phyloP scores from a whole-genome alignment of 2,113 vertebrate species.

The Thunnus thynnus region DNA sequence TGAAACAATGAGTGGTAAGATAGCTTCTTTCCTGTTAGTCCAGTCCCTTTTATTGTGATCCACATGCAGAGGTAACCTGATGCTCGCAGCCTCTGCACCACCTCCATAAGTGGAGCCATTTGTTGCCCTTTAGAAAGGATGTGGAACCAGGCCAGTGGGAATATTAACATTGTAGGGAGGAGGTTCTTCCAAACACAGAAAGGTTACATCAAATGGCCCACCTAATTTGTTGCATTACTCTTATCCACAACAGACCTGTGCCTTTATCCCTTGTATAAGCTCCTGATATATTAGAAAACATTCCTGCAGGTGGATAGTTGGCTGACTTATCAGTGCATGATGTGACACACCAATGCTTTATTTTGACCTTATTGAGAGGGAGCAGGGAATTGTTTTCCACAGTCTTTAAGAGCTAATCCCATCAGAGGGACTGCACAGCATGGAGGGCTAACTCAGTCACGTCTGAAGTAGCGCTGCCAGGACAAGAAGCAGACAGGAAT shows the following conservation, averaged over 20 bases:
- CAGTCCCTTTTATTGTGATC: constrained; percentile 50
- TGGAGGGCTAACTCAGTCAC: constrained; percentile 70
- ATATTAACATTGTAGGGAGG: constrained; percentile 41
- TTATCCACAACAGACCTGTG: constrained; percentile 42
- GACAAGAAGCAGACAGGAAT: constrained; percentile 75
- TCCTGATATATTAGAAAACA: constrained; percentile 35
- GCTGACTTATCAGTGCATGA: constrained; percentile 59
- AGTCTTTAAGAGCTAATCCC: constrained; percentile 78
- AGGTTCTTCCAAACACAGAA: constrained; percentile 51
- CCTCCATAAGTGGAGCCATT: constrained; percentile 60
- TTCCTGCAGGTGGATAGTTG: constrained; percentile 50
- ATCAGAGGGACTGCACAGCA: constrained; percentile 70
- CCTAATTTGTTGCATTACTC: constrained; percentile 45
- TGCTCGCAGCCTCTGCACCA: constrained; percentile 49
- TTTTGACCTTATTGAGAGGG: constrained; percentile 71
- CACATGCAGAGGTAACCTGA: constrained; percentile 58
- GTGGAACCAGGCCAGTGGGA: constrained; percentile 60
- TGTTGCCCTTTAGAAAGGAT: constrained; percentile 67
- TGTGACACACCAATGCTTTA: constrained; percentile 54
- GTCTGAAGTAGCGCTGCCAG: constrained; percentile 68
- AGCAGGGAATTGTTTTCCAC: constrained; percentile 73
- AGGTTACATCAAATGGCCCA: constrained; percentile 63
- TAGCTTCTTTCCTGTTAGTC: constrained; percentile 44
- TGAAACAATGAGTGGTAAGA: constrained; percentile 42
- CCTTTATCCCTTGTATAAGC: constrained; percentile 34